A percentile compares a stretch with the other conserved stretches of the same genome.
Evolutionary conservation across 1,140 invertebrate species (phyloP).

Genomic region (Aphaenogaster rudis): DNA sequence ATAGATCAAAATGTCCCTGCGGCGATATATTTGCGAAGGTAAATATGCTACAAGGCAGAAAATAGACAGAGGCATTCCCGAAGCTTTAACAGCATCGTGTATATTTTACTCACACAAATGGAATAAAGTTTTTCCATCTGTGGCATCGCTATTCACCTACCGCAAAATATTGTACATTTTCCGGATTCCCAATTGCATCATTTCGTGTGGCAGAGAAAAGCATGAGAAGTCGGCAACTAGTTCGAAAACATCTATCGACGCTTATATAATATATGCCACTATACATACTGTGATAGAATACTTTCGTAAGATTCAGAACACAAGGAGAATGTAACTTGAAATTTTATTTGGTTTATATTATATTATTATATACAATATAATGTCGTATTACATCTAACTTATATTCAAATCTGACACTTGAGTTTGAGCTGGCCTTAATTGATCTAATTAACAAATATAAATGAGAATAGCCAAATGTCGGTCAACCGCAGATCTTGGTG

Average conservation of each 20-base stretch:
- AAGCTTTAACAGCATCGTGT: not conserved
- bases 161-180: not conserved
- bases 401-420: not conserved
- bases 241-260: not conserved
- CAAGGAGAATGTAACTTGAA: not conserved
- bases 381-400: not conserved
- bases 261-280: not conserved
- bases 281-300: not conserved
- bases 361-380: not conserved
- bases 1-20: not conserved
- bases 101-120: constrained; percentile 4
- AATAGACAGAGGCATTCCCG: constrained; percentile 9
- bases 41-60: not conserved
- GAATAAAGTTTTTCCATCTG: constrained; percentile 41
- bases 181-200: not conserved
- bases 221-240: not conserved
- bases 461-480: too few relatives aligned
- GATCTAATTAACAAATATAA: not conserved
- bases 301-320: not conserved
- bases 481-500: too few relatives aligned
- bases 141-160: not conserved
- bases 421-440: not conserved
- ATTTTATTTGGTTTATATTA: not conserved
- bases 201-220: not conserved
- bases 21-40: constrained; percentile 3